Base-by-base conservation (phyloP, 35 echinoderm and acorn worm genomes). In the Chiridota heheva region DNA sequence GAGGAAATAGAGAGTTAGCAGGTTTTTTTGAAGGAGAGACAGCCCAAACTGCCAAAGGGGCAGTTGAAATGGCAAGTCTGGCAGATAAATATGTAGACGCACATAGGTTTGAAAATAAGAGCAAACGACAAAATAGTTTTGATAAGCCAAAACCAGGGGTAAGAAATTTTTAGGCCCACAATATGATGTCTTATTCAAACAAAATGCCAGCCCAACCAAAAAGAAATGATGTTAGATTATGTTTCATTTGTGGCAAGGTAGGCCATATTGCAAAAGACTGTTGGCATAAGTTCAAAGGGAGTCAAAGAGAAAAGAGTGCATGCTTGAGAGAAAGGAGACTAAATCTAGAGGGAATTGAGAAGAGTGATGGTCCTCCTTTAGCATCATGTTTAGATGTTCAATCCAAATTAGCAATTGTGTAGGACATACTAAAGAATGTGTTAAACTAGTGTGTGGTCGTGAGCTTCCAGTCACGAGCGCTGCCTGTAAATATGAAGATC, bases 341-440 rank as follows among this genome's bases (percentile, higher is more conserved):
- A n/a, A n/a, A n/a, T n/a, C n/a, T n/a, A n/a, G n/a, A n/a, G n/a
- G n/a, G n/a, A n/a, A n/a, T n/a, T n/a, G n/a, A n/a, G n/a, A n/a
- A n/a, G n/a, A n/a, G n/a, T n/a, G n/a, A n/a, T n/a, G n/a, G n/a
- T n/a, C n/a, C n/a, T n/a, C n/a, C n/a, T n/a, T n/a, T n/a, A n/a
- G n/a, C n/a, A n/a, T n/a, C n/a, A n/a, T n/a, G n/a, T n/a, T n/a
- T n/a, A n/a, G n/a, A n/a, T n/a, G n/a, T n/a, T n/a, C n/a, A n/a
- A n/a, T n/a, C n/a, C n/a, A n/a, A n/a, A n/a, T 42, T 68, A 33
- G 77, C 25, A 44, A 81, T 81, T 81, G 77, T 38, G 53, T 65
- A 39, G 29, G 59, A 43, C 57, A 81, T 20, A 20, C 32, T 22
- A 60, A 37, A 27, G 24, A 42, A 34, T n/a, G 35, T 64, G 45